Conservation (phyloP, 2,113 vertebrate genomes). For the Plestiodon gilberti region DNA sequence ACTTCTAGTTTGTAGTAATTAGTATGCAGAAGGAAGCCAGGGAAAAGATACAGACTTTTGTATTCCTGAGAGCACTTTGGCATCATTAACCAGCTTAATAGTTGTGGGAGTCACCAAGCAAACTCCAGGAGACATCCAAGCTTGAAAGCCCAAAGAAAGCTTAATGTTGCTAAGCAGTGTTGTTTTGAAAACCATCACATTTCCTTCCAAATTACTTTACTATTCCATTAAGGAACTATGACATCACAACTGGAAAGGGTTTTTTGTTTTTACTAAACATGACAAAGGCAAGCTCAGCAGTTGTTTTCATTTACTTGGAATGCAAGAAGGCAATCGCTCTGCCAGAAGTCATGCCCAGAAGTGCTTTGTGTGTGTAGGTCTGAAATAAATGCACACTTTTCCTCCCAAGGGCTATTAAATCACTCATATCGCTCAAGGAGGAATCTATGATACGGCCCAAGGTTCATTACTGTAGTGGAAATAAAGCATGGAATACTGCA, state of each 20-base stretch:
- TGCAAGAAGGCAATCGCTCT: constrained; percentile 39
- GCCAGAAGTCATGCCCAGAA: constrained; percentile 2
- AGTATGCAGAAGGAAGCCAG: constrained; percentile 13
- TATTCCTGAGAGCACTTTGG: constrained; percentile 18
- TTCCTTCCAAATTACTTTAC: constrained; percentile 1
- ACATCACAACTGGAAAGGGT: neutral
- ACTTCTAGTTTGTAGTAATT: constrained; percentile 11
- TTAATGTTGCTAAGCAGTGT: constrained; percentile 1
- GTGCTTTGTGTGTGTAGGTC: constrained; percentile 16
- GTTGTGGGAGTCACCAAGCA: constrained; percentile 14
- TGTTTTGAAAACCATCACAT: neutral
- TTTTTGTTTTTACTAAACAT: neutral
- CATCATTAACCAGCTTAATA: constrained; percentile 13
- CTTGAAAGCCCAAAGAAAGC: constrained; percentile 32
- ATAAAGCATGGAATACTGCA: constrained; percentile 40
- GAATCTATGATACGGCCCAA: constrained; percentile 37
- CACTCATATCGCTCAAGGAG: constrained; percentile 51
- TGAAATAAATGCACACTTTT: constrained; percentile 35
- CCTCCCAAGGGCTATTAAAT: constrained; percentile 44
- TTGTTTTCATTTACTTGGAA: constrained; percentile 40
- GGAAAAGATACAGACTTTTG: constrained; percentile 11
- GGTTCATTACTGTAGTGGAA: constrained; percentile 62
- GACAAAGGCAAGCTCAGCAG: constrained; percentile 16
- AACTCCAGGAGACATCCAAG: neutral
- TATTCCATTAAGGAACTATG: neutral